Percentiles rank a stretch among this genome's conserved stretches.
phyloP scores from a whole-genome alignment of 2,797 vertebrate genomes.

The Tinamus major region DNA sequence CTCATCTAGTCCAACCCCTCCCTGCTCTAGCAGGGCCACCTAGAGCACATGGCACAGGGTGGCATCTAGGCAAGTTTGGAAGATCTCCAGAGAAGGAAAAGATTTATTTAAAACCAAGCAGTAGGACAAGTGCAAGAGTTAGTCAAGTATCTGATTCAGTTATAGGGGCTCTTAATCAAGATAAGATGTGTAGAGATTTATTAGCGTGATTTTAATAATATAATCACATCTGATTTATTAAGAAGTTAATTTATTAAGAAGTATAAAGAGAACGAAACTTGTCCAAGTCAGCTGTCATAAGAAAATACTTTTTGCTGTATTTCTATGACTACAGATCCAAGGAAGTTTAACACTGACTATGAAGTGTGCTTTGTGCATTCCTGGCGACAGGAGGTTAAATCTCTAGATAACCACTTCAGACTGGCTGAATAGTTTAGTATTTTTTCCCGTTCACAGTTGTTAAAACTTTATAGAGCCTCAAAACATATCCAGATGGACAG shows the following conservation, averaged over 20 bases:
- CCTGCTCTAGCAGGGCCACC: too few species aligned
- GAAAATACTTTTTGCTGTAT: not conserved
- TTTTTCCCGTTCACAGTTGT: slow-evolving; percentile 20
- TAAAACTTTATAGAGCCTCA: slow-evolving; percentile 35
- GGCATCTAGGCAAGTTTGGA: too few species aligned
- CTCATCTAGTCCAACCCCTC: too few species aligned
- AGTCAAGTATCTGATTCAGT: not conserved
- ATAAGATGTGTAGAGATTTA: not conserved
- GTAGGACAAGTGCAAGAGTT: not conserved
- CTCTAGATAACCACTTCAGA: slow-evolving; percentile 21
- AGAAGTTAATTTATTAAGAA: not conserved
- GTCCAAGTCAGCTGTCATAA: not conserved
- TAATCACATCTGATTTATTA: not conserved
- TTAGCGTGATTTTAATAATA: not conserved
- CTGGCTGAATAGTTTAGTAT: slow-evolving; percentile 15
- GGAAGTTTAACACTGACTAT: not conserved
- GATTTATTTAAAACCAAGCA: slow-evolving; percentile 4
- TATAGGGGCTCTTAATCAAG: not conserved
- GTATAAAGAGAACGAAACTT: not conserved
- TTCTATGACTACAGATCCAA: not conserved
- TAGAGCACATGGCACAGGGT: too few species aligned
- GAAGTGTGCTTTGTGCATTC: not conserved
- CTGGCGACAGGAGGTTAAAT: not conserved
- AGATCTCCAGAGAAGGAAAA: not conserved
- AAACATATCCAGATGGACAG: slow-evolving; percentile 35